Conservation (phyloP, 2,113 vertebrate species). For the Alexandromys fortis region DNA sequence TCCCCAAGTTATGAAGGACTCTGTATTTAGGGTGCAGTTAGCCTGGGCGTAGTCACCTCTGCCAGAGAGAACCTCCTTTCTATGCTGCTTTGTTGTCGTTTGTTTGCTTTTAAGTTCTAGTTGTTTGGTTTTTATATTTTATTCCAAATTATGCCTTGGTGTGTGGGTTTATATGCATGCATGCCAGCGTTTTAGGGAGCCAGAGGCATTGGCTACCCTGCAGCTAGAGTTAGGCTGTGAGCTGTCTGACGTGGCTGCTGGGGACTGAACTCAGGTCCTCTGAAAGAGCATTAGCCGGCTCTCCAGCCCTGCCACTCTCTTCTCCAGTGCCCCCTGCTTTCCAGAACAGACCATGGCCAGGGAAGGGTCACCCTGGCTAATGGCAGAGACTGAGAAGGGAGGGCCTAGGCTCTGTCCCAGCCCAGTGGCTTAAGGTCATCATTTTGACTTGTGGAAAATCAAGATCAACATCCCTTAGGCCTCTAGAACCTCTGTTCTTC, state of each 20-base stretch:
- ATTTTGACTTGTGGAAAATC: neutral
- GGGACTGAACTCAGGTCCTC: neutral
- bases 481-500: rapidly evolving
- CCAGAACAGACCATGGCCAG: neutral
- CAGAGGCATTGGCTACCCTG: neutral
- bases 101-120: neutral
- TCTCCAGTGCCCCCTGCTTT: neutral
- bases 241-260: neutral
- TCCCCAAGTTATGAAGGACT: neutral
- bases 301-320: neutral
- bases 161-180: too few species aligned
- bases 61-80: neutral
- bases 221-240: neutral
- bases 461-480: rapidly evolving
- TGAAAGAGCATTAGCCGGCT: neutral
- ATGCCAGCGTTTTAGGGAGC: neutral
- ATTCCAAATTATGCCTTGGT: neutral
- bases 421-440: rapidly evolving
- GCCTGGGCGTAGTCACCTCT: neutral
- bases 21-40: neutral
- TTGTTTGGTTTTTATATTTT: neutral
- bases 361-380: neutral
- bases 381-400: neutral
- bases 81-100: too few species aligned
- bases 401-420: neutral